Evolutionary conservation across 2,888 invertebrate species (phyloP), one percentile per base, ranked within the genome.

Genomic region (Antheraea yamamai): DNA sequence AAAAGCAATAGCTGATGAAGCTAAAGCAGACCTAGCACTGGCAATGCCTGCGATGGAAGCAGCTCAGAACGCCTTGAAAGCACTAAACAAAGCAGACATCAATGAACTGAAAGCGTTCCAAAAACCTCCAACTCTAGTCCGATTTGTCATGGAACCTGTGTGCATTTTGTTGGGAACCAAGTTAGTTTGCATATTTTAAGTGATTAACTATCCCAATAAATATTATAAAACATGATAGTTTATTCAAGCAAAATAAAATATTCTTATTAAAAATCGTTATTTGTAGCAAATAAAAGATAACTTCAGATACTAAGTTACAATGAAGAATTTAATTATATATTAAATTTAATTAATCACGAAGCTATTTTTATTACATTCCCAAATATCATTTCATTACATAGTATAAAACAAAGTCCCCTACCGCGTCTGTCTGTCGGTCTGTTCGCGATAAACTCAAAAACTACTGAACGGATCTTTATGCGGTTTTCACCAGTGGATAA

Each of bases 61-160:
- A 7, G 98, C 98, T 0, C 96, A 97, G 78, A 97, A 97, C 83
- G 98, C 98, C 0, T 93, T 99, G 0, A 97, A 98, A 85, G 95
- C 97, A 0, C 93, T 99, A 23, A 98, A 98, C 86, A 98, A 98
- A 88, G 97, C 96, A 61, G 98, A 99, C 85, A 98, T 99, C 75
- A 97, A 98, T 88, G 98, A 99, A 89, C 92, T 99, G 74, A 97
- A 97, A 85, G 98, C 98, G 0, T 98, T 98, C 87, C 97, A 97
- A 80, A 98, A 98, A 84, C 98, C 98, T 0, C 98, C 99, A 0
- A 96, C 96, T 26, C 92, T 98, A 14, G 98, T 99, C 10, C 96
- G 96, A 78, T 98, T 97, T 81, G 98, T 98, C 4, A 98, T 99
- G 98, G 98, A 99, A 90, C 97, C 98, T 14, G 97, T 99, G 16